Conservation (phyloP, 64 coral and sea anemone genomes). For the Trachythela sp. region DNA sequence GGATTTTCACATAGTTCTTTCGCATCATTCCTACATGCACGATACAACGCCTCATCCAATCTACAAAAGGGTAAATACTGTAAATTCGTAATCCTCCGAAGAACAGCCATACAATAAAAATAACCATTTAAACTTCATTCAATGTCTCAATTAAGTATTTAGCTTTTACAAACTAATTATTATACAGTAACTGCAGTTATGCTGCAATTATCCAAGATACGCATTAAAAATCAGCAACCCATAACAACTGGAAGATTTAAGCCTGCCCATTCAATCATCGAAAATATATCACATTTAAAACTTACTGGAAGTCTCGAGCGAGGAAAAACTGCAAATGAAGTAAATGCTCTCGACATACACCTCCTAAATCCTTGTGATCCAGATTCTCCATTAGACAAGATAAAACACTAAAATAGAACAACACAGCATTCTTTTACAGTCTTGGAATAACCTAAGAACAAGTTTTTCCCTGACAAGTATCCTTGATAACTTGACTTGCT, state of each 20-base stretch:
- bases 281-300: background rate
- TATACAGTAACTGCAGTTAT: too few species aligned
- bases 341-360: constrained; percentile 57
- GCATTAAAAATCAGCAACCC: too few species aligned
- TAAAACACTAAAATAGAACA: constrained; percentile 47
- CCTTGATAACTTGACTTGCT: too few species aligned
- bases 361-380: constrained; percentile 61
- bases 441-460: background rate
- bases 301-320: constrained; percentile 81
- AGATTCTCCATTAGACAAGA: constrained; percentile 91
- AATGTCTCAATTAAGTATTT: too few species aligned
- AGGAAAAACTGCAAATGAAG: constrained; percentile 91
- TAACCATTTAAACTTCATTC: too few species aligned
- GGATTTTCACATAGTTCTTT: constrained; percentile 27
- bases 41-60: constrained; percentile 45
- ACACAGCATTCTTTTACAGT: background rate
- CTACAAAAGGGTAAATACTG: background rate
- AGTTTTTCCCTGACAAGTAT: too few species aligned
- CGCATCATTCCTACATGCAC: constrained; percentile 42
- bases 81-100: background rate
- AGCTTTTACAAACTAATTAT: too few species aligned
- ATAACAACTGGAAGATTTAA: too few species aligned
- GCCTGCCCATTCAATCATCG: too few species aligned
- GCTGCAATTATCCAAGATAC: too few species aligned
- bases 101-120: too few species aligned